A percentile compares a stretch with the other conserved stretches of the same genome.
phyloP scores from a whole-genome alignment of 2,113 vertebrate species.

The Circaetus cinerascens region DNA sequence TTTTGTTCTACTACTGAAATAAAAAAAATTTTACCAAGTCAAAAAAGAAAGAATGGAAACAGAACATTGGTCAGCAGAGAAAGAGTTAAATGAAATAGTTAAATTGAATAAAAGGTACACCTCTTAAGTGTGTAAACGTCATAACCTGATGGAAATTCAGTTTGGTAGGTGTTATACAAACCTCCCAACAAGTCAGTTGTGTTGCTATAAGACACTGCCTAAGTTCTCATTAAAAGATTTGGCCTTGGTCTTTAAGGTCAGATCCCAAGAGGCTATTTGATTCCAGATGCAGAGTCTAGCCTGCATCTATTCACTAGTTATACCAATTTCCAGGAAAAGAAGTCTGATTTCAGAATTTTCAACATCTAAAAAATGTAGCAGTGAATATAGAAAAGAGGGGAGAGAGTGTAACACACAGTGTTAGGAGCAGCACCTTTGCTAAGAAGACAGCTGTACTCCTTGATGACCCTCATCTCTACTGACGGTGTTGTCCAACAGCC shows the following conservation, averaged over 20 bases:
- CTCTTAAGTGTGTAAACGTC: neutral
- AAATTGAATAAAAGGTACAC: neutral
- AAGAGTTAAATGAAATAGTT: neutral
- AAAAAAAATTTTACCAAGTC: neutral
- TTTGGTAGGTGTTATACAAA: neutral
- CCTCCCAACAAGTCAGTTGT: neutral
- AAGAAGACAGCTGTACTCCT: neutral
- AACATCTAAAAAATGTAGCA: neutral
- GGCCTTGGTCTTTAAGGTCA: neutral
- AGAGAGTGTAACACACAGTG: accelerated
- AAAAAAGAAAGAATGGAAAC: neutral
- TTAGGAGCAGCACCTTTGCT: neutral
- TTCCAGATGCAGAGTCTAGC: neutral
- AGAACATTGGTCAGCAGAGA: neutral
- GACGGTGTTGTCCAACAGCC: neutral
- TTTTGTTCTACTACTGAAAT: neutral
- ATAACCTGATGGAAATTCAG: neutral
- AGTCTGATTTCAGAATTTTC: neutral
- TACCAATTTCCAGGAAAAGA: neutral
- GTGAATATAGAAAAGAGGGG: accelerated
- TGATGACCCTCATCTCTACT: neutral
- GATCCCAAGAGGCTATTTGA: neutral
- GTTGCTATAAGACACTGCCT: neutral
- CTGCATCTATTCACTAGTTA: neutral
- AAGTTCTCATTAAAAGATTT: constrained; percentile 28